These are phyloP conservation scores for Agriopis marginaria DNA, from an alignment of 2,888 invertebrate genomes.

Conservation along the genomic window DNA sequence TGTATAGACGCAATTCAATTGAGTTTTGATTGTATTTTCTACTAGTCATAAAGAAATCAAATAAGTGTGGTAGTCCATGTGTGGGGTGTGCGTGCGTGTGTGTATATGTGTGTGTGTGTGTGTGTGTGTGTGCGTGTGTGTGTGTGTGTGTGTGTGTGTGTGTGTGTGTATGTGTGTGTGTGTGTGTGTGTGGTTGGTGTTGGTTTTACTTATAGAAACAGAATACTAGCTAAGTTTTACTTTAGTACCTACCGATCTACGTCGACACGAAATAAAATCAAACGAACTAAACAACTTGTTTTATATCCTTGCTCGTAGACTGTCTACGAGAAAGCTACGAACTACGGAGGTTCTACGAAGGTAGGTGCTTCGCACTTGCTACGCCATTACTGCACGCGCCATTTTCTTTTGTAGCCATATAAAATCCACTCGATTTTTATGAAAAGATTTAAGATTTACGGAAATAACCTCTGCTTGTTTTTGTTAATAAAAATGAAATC, in stretches of 20 bases:
- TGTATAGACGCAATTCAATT: too few species aligned
- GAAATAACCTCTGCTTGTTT: conserved; percentile 6
- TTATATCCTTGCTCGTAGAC: conserved; percentile 6
- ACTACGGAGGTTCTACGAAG: conserved; percentile 12
- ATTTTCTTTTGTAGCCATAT: conserved; percentile 17
- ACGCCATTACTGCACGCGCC: conserved; percentile 12
- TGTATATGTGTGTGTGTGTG: too few species aligned
- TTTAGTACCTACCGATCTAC: too few species aligned
- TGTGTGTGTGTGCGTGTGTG: too few species aligned
- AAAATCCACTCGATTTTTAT: conserved; percentile 12
- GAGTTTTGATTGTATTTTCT: too few species aligned
- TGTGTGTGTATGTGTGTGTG: too few species aligned
- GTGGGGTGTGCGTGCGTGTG: too few species aligned
- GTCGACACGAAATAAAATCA: neutral
- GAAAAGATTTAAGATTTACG: conserved; percentile 8
- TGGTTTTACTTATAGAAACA: too few species aligned
- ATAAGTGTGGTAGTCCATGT: too few species aligned
- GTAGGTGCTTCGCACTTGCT: conserved; percentile 4
- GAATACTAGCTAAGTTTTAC: neutral
- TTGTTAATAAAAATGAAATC: conserved; percentile 1
- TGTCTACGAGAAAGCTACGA: conserved; percentile 4
- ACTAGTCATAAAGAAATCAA: too few species aligned
- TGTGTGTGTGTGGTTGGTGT: too few species aligned
- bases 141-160: too few species aligned
- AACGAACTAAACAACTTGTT: neutral